phyloP scores from a whole-genome alignment of 2,113 vertebrate genomes.

The Pica pica region DNA sequence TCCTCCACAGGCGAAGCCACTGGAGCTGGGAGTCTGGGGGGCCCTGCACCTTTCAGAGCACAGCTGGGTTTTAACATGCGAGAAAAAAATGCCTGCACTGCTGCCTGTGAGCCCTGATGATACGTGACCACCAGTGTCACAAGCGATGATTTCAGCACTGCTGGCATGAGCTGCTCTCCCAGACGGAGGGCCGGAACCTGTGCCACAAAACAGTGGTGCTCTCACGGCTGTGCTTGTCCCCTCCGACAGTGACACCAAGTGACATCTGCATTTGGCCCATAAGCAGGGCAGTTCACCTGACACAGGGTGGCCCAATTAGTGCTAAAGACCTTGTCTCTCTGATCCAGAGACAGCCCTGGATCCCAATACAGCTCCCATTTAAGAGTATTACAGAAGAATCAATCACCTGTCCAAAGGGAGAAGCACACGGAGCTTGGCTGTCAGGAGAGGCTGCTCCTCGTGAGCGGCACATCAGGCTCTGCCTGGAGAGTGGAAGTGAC shows the following conservation, averaged over 20 bases:
- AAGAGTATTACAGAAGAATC: slow-evolving; percentile 80
- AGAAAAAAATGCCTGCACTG: background rate
- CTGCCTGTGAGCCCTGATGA: background rate
- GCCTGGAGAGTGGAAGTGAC: slow-evolving; percentile 77
- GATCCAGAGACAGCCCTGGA: slow-evolving; percentile 20
- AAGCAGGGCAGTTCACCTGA: slow-evolving; percentile 83
- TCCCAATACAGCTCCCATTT: slow-evolving; percentile 80
- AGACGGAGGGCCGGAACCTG: background rate
- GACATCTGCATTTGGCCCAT: slow-evolving; percentile 82
- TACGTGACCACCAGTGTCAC: slow-evolving; percentile 42
- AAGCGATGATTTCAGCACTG: slow-evolving; percentile 13
- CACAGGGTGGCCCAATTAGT: slow-evolving; percentile 85
- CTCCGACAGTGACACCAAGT: slow-evolving; percentile 72
- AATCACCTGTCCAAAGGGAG: slow-evolving; percentile 79
- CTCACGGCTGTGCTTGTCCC: background rate
- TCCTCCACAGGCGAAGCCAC: background rate
- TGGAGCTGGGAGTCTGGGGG: background rate
- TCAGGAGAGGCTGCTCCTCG: slow-evolving; percentile 36
- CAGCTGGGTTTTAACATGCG: background rate
- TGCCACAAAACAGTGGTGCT: background rate
- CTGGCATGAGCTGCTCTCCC: background rate
- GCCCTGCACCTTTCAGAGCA: background rate
- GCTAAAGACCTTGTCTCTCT: slow-evolving; percentile 74
- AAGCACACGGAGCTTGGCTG: slow-evolving; percentile 49
- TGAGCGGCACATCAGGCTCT: slow-evolving; percentile 57